These are phyloP conservation scores for Zaprionus capensis DNA, from an alignment of 1,140 invertebrate genomes.

Conservation along the genomic window DNA sequence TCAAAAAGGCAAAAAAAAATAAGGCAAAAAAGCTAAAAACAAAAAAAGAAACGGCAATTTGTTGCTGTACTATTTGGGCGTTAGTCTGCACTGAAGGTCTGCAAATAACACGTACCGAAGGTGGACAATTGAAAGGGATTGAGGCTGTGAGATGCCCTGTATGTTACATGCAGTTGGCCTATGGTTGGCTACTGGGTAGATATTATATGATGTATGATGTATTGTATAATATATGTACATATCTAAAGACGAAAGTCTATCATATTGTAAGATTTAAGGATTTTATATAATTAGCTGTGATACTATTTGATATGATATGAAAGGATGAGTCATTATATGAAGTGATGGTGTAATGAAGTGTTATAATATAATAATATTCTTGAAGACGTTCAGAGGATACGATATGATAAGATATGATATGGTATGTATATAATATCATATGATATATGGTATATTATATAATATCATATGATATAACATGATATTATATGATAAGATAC, in stretches of 20 bases:
- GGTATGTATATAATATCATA: too few relatives aligned
- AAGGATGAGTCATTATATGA: too few relatives aligned
- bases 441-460: too few relatives aligned
- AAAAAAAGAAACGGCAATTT: constrained; percentile 36
- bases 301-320: too few relatives aligned
- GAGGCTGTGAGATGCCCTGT: background rate
- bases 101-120: constrained; percentile 55
- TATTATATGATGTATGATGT: background rate
- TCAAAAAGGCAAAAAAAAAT: constrained; percentile 21
- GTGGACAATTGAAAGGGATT: background rate
- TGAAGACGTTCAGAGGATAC: too few relatives aligned
- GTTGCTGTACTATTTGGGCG: constrained; percentile 24
- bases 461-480: background rate
- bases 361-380: background rate
- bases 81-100: constrained; percentile 50
- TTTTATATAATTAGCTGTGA: too few relatives aligned
- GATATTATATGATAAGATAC: too few relatives aligned
- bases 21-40: constrained; percentile 18
- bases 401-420: too few relatives aligned
- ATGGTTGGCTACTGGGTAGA: background rate
- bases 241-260: too few relatives aligned
- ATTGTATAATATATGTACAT: background rate
- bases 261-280: too few relatives aligned
- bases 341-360: background rate
- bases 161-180: background rate